These are phyloP conservation scores for Dryobota labecula DNA, from an alignment of 2,888 invertebrate species.

Conservation along the genomic window DNA sequence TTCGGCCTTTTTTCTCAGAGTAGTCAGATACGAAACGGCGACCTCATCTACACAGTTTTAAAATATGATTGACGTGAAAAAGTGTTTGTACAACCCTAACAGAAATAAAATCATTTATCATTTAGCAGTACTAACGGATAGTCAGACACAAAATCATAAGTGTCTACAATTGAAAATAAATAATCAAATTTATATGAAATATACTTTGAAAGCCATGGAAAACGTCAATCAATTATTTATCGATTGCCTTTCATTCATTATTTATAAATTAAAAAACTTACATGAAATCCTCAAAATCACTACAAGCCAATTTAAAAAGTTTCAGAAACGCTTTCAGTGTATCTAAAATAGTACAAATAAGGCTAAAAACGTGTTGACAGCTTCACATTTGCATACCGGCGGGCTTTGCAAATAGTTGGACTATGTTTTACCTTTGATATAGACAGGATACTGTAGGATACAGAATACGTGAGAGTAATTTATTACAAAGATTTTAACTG, in stretches of 20 bases:
- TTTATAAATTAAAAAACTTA: not conserved
- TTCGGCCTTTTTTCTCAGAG: too few species aligned
- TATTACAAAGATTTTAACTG: slow-evolving; percentile 6
- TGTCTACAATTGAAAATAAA: not conserved
- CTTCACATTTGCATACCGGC: slow-evolving; percentile 39
- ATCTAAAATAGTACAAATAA: slow-evolving; percentile 35
- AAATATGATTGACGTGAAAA: too few species aligned
- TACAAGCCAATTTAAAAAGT: slow-evolving; percentile 17
- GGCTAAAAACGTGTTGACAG: slow-evolving; percentile 43
- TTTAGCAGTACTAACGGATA: too few species aligned
- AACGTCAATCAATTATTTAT: not conserved
- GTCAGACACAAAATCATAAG: not conserved
- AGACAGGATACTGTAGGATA: not conserved
- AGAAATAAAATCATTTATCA: too few species aligned
- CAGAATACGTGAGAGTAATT: slow-evolving; percentile 14
- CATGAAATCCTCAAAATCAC: not conserved
- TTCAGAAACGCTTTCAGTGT: slow-evolving; percentile 31
- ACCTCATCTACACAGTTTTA: too few species aligned
- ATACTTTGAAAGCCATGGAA: not conserved
- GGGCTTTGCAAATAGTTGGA: slow-evolving; percentile 28
- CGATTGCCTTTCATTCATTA: not conserved
- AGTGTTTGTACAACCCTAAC: too few species aligned
- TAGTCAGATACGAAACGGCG: too few species aligned
- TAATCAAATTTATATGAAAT: not conserved
- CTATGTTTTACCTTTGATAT: slow-evolving; percentile 20